Base-by-base conservation (phyloP, 2,113 vertebrate species). In the Dendropsophus ebraccatus region DNA sequence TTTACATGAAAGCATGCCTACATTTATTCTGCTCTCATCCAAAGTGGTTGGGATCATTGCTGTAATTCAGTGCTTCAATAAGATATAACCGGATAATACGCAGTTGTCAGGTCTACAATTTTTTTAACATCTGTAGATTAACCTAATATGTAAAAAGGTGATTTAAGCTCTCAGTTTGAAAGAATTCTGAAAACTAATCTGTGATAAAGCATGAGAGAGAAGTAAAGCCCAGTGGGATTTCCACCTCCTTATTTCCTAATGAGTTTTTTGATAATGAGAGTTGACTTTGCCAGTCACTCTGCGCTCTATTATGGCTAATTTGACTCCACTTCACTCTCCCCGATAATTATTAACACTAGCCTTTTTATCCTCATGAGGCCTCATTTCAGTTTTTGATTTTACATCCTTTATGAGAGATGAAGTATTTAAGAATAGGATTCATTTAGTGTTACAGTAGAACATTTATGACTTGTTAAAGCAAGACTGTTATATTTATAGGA, bases 291-390 rank as follows among this genome's bases (percentile, higher is more conserved):
- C 88, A 91, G 95, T 96, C 96, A 96, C 96, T 92, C 90, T 92
- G 96, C 95, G 93, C 96, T 96, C 96, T 96, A 98, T 98, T 98
- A 99, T 94, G 93, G 94, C 91, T 96, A 97, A 98, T 98, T 97
- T 96, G 91, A 92, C 91, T 95, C 94, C 92, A 94, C 95, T 95
- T 95, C 94, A 92, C 92, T 95, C 93, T 93, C 93, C 93, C 92
- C 95, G 93, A 91, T 95, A 96, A 97, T 97, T 95, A 98, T 96
- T 96, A 98, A 97, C 96, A 98, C 95, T 97, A 95, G 96, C 95
- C 96, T 96, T 97, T 97, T 94, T 94, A 96, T 96, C 94, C 96
- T 94, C 92, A 89, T 74, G 96, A 94, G 97, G 95, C 91, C 86
- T 91, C 87, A 91, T 92, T 93, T 91, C 92, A 92, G 89, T 92